These are phyloP conservation scores for Notothenia rossii DNA, from an alignment of 2,113 vertebrate species.

Conservation along the genomic window DNA sequence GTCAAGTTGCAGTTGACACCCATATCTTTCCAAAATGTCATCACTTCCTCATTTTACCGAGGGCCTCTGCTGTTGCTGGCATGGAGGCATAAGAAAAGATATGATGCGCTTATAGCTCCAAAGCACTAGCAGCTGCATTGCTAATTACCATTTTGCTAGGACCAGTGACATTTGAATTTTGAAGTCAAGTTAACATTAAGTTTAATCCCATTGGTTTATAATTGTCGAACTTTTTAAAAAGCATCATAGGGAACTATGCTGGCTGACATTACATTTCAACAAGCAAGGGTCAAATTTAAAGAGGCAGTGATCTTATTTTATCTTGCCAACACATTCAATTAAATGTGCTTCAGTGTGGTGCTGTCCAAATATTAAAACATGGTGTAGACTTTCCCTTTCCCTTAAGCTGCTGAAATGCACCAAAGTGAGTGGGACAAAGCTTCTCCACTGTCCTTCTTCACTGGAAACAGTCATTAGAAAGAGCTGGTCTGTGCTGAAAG, in stretches of 20 bases:
- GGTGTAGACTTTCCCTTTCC: slow-evolving; percentile 9
- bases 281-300: slow-evolving; percentile 9
- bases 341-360: slow-evolving; percentile 24
- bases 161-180: neutral
- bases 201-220: neutral
- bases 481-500: slow-evolving; percentile 70
- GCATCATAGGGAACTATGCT: slow-evolving; percentile 8
- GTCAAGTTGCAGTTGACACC: no score
- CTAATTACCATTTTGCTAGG: neutral
- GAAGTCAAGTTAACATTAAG: neutral
- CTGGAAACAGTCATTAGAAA: slow-evolving; percentile 75
- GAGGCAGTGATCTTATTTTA: slow-evolving; percentile 18
- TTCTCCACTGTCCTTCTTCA: slow-evolving; percentile 59
- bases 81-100: neutral
- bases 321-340: slow-evolving; percentile 39
- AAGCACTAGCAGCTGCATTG: neutral
- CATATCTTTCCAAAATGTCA: no score
- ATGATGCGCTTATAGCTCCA: neutral
- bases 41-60: no score
- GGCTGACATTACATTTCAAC: neutral
- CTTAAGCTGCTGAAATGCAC: slow-evolving; percentile 31
- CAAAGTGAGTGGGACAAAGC: slow-evolving; percentile 57
- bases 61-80: no score
- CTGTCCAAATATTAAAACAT: slow-evolving; percentile 41
- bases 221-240: slow-evolving; percentile 16